Percentiles rank a stretch among this genome's conserved stretches.
phyloP scores from a whole-genome alignment of 2,797 vertebrate species.

The Tinamus major region DNA sequence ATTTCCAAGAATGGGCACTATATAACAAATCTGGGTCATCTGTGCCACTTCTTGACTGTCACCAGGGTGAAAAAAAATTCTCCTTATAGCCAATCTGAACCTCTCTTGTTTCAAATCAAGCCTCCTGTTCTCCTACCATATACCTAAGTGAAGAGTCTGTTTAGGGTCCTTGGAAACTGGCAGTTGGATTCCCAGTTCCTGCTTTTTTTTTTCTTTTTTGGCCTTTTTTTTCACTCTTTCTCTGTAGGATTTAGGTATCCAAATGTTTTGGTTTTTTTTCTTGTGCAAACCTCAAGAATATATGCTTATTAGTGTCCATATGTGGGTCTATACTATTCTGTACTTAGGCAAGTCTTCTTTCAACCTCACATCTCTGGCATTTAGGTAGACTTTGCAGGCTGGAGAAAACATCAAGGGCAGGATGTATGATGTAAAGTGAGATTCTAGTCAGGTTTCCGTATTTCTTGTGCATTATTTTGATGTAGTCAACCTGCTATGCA shows the following conservation, averaged over 20 bases:
- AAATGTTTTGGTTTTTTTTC: neutral
- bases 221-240: too few species aligned
- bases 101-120: neutral
- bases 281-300: fast-evolving
- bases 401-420: neutral
- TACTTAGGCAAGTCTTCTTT: neutral
- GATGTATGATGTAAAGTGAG: neutral
- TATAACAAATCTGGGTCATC: neutral
- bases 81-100: neutral
- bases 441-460: neutral
- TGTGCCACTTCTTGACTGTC: neutral
- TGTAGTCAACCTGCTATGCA: constrained; percentile 38
- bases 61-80: neutral
- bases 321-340: neutral
- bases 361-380: neutral
- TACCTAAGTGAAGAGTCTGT: neutral
- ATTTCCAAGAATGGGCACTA: neutral
- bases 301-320: fast-evolving
- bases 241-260: neutral
- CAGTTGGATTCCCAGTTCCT: neutral
- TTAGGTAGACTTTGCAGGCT: neutral
- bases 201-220: neutral
- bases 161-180: neutral
- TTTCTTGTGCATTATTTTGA: constrained; percentile 39
- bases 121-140: neutral